Base-by-base conservation (phyloP, 37 sponge, comb jelly and placozoan species). In the Hexactinellida sp. region DNA sequence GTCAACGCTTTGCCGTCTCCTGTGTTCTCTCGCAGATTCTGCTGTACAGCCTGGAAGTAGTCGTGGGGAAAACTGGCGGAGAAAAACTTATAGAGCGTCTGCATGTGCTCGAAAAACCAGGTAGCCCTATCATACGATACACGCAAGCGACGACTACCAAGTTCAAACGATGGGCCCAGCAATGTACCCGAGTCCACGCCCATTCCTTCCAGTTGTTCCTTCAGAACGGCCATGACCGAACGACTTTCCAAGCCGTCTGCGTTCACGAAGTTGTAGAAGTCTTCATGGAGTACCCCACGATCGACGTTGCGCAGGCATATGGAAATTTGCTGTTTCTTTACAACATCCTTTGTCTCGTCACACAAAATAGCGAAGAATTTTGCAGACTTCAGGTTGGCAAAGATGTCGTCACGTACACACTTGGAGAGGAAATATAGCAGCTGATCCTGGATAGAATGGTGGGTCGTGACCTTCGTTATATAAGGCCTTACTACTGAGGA, bases 241-340 rank as follows among this genome's bases (percentile, higher is more conserved):
- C 47, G 5, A 41, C 47, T 41, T 5, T 41, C 47, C 13, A 41
- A 13, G 13, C 47, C 47, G 5, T 41, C 47, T 41, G 47, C 47
- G 13, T 63, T 63, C 76, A 63, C 30, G 76, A 63, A 28, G 76
- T 63, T 63, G 76, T 63, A 63, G 13, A 63, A 63, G 76, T 63
- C 76, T 23, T 63, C 76, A 63, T 63, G 30, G 13, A 63, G 76
- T 7, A 63, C 76, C 13, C 76, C 76, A 63, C 76, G 5, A 28
- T 63, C 76, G 13, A 63, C 76, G 13, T 63, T 21, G 13, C 76
- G 76, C 76, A 63, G 13, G 13, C 76, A 63, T 21, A 63, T 63
- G 76, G 76, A 63, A 21, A 63, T 7, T 23, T 63, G 76, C 76
- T 63, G 19, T 63, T 63, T 23, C 13, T 63, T 63, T 63, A 7